These are phyloP conservation scores for Muntiacus reevesi DNA, from an alignment of 2,113 vertebrate genomes.

Conservation along the genomic window DNA sequence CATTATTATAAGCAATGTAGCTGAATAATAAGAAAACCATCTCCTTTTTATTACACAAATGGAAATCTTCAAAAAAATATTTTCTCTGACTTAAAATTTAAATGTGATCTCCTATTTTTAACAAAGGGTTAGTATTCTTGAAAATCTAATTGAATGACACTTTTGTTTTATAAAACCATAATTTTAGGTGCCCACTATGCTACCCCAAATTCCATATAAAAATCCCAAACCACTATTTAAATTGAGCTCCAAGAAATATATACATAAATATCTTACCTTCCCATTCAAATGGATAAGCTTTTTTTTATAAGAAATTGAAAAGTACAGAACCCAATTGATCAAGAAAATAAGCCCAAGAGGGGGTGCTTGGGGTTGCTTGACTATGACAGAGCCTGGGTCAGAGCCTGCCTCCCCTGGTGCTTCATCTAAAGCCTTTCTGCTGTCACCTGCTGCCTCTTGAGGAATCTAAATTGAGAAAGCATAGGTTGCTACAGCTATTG, in stretches of 20 bases:
- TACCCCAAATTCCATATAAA: background rate
- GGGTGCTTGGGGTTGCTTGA: background rate
- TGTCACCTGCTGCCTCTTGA: background rate
- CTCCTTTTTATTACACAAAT: background rate
- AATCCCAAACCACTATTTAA: background rate
- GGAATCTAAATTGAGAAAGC: background rate
- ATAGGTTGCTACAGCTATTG: background rate
- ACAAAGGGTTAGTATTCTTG: background rate
- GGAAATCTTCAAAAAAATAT: background rate
- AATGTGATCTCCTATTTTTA: background rate
- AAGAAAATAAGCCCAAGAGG: background rate
- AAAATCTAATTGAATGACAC: background rate
- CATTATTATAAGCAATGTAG: background rate
- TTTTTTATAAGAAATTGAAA: constrained; percentile 3
- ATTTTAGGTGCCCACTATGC: background rate
- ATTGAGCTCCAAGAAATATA: background rate
- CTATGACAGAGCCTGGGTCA: background rate
- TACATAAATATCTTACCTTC: background rate
- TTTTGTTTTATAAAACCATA: background rate
- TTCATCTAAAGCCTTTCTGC: background rate
- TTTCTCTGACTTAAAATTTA: constrained; percentile 13
- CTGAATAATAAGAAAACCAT: background rate
- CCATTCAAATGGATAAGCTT: background rate
- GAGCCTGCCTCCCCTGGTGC: background rate
- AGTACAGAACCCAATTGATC: background rate